These are phyloP conservation scores for Passer domesticus DNA, from an alignment of 2,113 vertebrate genomes.

Conservation along the genomic window DNA sequence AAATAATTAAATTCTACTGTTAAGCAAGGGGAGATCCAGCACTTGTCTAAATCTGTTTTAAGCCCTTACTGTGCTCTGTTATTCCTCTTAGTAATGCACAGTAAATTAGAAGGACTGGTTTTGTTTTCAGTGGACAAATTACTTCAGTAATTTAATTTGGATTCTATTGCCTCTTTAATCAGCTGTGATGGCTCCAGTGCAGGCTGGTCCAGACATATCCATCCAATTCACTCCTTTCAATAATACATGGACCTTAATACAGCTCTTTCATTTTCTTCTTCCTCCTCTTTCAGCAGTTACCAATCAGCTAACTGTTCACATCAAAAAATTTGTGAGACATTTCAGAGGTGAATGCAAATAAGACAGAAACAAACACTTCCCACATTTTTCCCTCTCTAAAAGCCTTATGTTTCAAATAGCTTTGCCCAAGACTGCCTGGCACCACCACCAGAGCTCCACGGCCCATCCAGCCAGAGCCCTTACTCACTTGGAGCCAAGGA, in stretches of 20 bases:
- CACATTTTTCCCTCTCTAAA: neutral
- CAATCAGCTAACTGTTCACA: slow-evolving; percentile 28
- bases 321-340: neutral
- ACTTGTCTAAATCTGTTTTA: slow-evolving; percentile 38
- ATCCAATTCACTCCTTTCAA: slow-evolving; percentile 42
- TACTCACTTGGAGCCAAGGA: slow-evolving; percentile 85
- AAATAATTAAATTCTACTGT: slow-evolving; percentile 43
- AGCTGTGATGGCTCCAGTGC: slow-evolving; percentile 32
- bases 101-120: slow-evolving; percentile 63
- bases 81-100: slow-evolving; percentile 30
- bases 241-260: neutral
- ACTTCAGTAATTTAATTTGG: slow-evolving; percentile 60
- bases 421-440: neutral
- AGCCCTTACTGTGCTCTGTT: slow-evolving; percentile 21
- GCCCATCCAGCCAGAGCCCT: neutral
- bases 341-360: slow-evolving; percentile 15
- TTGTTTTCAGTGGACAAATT: slow-evolving; percentile 51
- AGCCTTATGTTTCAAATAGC: neutral
- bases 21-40: slow-evolving; percentile 28
- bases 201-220: slow-evolving; percentile 34
- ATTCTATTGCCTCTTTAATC: slow-evolving; percentile 64
- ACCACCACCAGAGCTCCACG: fast-evolving
- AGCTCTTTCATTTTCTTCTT: slow-evolving; percentile 46
- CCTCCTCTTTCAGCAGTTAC: slow-evolving; percentile 33
- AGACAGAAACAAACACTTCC: neutral